Evolutionary conservation across 2,113 vertebrate genomes (phyloP).

Genomic region (Macquaria australasica): DNA sequence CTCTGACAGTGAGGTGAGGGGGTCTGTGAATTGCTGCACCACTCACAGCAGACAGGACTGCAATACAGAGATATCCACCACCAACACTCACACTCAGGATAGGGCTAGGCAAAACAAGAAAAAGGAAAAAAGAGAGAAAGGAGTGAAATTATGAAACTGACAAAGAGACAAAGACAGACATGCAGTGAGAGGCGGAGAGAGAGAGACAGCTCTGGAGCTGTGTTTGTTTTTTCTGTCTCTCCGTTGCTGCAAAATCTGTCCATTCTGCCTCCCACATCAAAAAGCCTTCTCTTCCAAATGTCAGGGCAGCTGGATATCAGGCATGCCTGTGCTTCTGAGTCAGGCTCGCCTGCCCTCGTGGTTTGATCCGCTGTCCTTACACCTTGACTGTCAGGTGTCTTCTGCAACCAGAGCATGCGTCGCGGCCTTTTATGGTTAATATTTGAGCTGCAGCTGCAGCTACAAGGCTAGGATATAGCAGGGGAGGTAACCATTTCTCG

Average conservation of each 20-base stretch:
- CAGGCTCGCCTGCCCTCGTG: background rate
- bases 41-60: constrained; percentile 18
- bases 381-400: constrained; percentile 31
- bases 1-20: constrained; percentile 53
- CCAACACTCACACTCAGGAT: constrained; percentile 1
- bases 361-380: constrained; percentile 35
- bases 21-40: constrained; percentile 44
- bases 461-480: background rate
- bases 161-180: constrained; percentile 24
- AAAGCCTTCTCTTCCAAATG: constrained; percentile 64
- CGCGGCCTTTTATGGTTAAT: constrained; percentile 12
- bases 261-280: constrained; percentile 61
- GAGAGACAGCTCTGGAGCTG: constrained; percentile 29
- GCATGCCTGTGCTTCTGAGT: constrained; percentile 15
- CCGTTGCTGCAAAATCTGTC: no score
- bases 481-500: background rate
- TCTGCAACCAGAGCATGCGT: constrained; percentile 12
- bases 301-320: constrained; percentile 64
- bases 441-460: background rate
- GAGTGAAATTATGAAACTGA: constrained; percentile 31
- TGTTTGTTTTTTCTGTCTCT: no score
- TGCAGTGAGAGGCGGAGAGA: constrained; percentile 28
- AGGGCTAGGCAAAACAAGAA: background rate
- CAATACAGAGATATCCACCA: constrained; percentile 40
- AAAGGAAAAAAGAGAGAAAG: background rate